phyloP scores from a whole-genome alignment of 2,113 vertebrate species.

The Archilochus colubris region DNA sequence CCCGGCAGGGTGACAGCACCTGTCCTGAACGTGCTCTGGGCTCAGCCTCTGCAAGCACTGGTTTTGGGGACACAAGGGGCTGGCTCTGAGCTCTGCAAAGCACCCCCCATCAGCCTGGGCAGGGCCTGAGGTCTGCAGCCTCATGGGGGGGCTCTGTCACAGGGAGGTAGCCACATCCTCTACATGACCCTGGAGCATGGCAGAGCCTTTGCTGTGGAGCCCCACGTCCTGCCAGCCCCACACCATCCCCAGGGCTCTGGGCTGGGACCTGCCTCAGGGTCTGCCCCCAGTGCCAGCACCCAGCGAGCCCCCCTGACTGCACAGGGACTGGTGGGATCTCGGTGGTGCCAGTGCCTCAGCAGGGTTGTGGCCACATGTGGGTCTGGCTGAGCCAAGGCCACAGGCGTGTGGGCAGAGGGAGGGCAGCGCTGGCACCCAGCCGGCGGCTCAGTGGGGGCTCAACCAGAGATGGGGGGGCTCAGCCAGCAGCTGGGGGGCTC shows the following conservation, averaged over 20 bases:
- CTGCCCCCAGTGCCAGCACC: accelerated
- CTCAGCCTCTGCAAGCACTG: background rate
- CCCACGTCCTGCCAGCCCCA: accelerated
- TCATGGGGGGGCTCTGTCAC: background rate
- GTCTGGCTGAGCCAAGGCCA: background rate
- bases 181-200: accelerated
- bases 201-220: accelerated
- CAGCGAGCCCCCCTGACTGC: accelerated
- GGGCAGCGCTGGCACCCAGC: background rate
- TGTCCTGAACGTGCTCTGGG: accelerated
- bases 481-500: background rate
- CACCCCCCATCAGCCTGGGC: accelerated
- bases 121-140: accelerated
- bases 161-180: background rate
- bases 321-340: background rate
- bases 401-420: background rate
- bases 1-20: background rate
- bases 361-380: background rate
- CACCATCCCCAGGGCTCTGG: accelerated
- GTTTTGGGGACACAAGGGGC: too few relatives aligned
- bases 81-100: background rate
- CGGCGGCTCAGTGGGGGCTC: accelerated
- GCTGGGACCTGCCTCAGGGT: background rate
- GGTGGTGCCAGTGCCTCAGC: accelerated
- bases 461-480: background rate